A percentile compares a stretch with the other conserved stretches of the same genome.
These are phyloP conservation scores for Meda fulgida DNA, from an alignment of 2,797 vertebrate species.

Conservation along the genomic window DNA sequence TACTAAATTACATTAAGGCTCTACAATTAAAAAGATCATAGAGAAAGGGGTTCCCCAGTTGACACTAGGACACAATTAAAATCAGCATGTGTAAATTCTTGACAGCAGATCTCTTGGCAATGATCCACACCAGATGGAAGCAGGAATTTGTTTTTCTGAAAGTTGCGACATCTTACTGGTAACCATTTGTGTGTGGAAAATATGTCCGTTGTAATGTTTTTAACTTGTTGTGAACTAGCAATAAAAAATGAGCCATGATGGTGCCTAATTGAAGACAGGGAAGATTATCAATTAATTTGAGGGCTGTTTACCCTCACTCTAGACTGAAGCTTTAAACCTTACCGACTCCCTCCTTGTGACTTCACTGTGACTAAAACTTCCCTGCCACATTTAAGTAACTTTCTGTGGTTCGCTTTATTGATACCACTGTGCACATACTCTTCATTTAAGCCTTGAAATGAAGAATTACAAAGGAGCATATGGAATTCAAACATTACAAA, in stretches of 20 bases:
- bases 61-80: slow-evolving; percentile 67
- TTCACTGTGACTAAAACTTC: slow-evolving; percentile 49
- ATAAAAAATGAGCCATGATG: slow-evolving; percentile 13
- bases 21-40: slow-evolving; percentile 47
- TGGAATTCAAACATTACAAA: slow-evolving; percentile 38
- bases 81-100: slow-evolving; percentile 53
- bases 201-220: slow-evolving; percentile 32
- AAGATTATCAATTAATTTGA: slow-evolving; percentile 38
- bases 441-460: slow-evolving; percentile 42
- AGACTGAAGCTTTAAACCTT: slow-evolving; percentile 9
- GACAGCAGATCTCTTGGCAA: slow-evolving; percentile 54
- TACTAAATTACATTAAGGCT: slow-evolving; percentile 33
- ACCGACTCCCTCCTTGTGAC: slow-evolving; percentile 35
- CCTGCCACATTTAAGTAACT: slow-evolving; percentile 23
- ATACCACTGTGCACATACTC: slow-evolving; percentile 34
- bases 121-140: slow-evolving; percentile 52
- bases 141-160: slow-evolving; percentile 46
- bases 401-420: slow-evolving; percentile 43
- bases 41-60: slow-evolving; percentile 55
- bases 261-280: slow-evolving; percentile 49
- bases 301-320: slow-evolving; percentile 12
- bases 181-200: slow-evolving; percentile 41
- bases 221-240: slow-evolving; percentile 39
- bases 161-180: slow-evolving; percentile 53
- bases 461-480: slow-evolving; percentile 47